Conservation (phyloP, 2,113 vertebrate genomes). For the Phycodurus eques region DNA sequence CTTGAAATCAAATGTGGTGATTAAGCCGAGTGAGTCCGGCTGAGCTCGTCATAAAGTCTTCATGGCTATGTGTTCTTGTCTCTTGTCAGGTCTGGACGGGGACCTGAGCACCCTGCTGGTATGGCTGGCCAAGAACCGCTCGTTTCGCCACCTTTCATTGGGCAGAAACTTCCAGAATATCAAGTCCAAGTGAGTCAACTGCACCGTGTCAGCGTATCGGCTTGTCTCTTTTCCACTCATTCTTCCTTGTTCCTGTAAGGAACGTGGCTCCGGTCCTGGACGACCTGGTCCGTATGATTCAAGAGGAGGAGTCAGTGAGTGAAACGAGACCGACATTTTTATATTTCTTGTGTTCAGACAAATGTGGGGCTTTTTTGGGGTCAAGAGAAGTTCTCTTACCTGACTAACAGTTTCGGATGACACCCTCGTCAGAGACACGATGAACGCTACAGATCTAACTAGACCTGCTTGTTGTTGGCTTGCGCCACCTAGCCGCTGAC, state of each 20-base stretch:
- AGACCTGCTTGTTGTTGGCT: not conserved
- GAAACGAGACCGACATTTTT: not conserved
- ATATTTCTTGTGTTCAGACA: too few relatives aligned
- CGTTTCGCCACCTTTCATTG: conserved; percentile 88
- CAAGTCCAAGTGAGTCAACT: conserved; percentile 86
- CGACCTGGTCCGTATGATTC: conserved; percentile 95
- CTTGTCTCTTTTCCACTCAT: not conserved
- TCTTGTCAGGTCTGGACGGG: conserved; percentile 83
- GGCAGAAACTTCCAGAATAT: conserved; percentile 99
- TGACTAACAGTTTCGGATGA: too few relatives aligned
- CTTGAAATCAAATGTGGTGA: too few relatives aligned
- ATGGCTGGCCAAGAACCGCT: conserved; percentile 96
- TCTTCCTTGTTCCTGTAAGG: conserved; percentile 68
- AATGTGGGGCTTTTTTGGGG: too few relatives aligned
- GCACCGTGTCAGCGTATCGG: not conserved
- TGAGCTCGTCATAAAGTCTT: not conserved
- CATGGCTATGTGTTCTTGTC: not conserved
- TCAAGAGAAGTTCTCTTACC: too few relatives aligned
- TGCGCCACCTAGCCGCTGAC: conserved; percentile 79
- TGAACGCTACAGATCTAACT: not conserved
- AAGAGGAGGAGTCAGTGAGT: conserved; percentile 97
- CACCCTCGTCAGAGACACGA: too few relatives aligned
- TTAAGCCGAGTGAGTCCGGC: too few relatives aligned
- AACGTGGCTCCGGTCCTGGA: conserved; percentile 90
- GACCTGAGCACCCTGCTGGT: conserved; percentile 92